phyloP scores from a whole-genome alignment of 2,113 vertebrate species.

The Pogona vitticeps region DNA sequence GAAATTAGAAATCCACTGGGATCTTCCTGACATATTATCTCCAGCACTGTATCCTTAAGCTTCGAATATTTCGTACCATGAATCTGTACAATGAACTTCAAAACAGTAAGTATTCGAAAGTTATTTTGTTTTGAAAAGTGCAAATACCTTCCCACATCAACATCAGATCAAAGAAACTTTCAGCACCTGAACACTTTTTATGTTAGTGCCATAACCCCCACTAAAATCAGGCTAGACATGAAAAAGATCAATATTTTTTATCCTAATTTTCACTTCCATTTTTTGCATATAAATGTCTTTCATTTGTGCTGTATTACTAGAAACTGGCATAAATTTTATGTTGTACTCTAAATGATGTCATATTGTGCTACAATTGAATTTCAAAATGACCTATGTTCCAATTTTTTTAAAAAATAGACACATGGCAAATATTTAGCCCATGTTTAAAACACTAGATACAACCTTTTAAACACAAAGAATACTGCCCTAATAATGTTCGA shows the following conservation, averaged over 20 bases:
- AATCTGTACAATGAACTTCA: background rate
- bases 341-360: slow-evolving; percentile 40
- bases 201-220: slow-evolving; percentile 17
- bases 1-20: background rate
- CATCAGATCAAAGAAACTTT: background rate
- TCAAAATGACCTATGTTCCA: slow-evolving; percentile 8
- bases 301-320: slow-evolving; percentile 8
- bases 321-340: background rate
- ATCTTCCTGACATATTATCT: background rate
- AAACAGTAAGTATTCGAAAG: background rate
- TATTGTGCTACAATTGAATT: background rate
- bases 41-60: fast-evolving
- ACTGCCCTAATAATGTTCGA: background rate
- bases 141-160: background rate
- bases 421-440: background rate
- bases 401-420: background rate
- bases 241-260: background rate
- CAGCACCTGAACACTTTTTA: background rate
- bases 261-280: background rate
- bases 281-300: slow-evolving; percentile 3
- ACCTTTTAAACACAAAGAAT: background rate
- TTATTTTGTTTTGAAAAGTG: background rate
- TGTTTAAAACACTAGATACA: background rate
- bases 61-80: slow-evolving; percentile 3
- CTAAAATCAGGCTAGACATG: background rate